A percentile compares a stretch with the other conserved stretches of the same genome.
Conservation (phyloP, 2,888 invertebrate genomes). For the Tinea pellionella region DNA sequence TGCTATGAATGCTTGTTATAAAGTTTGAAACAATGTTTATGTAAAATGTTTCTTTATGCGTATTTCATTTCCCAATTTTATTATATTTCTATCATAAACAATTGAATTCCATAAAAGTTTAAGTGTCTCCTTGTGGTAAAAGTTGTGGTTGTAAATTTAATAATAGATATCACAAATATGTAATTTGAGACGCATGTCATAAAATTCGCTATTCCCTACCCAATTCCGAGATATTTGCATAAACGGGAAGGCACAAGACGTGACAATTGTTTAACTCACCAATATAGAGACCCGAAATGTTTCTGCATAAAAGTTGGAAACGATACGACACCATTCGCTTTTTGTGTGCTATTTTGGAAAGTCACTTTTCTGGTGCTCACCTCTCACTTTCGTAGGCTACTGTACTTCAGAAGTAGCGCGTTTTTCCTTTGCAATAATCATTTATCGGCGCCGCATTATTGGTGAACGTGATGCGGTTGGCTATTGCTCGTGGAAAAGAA, state of each 20-base stretch:
- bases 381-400: constrained; percentile 28
- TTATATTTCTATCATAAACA: background rate
- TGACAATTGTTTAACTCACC: constrained; percentile 30
- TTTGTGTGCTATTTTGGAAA: constrained; percentile 6
- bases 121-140: background rate
- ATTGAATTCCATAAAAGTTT: constrained; percentile 6
- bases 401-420: constrained; percentile 33
- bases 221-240: constrained; percentile 26
- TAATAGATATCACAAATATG: constrained; percentile 20
- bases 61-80: background rate
- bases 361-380: constrained; percentile 18
- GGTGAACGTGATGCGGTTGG: constrained; percentile 37
- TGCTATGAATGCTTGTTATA: background rate
- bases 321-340: constrained; percentile 16
- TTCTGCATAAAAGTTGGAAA: constrained; percentile 7
- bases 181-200: constrained; percentile 21
- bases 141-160: constrained; percentile 2
- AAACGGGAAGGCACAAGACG: constrained; percentile 25
- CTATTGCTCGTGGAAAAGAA: constrained; percentile 25
- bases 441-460: constrained; percentile 36
- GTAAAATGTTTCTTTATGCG: background rate
- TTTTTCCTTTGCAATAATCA: constrained; percentile 41
- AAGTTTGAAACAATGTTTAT: background rate
- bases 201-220: constrained; percentile 26
- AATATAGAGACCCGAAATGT: constrained; percentile 15